A percentile compares a stretch with the other conserved stretches of the same genome.
phyloP scores from a whole-genome alignment of 2,113 vertebrate species.

The Shinisaurus crocodilurus region DNA sequence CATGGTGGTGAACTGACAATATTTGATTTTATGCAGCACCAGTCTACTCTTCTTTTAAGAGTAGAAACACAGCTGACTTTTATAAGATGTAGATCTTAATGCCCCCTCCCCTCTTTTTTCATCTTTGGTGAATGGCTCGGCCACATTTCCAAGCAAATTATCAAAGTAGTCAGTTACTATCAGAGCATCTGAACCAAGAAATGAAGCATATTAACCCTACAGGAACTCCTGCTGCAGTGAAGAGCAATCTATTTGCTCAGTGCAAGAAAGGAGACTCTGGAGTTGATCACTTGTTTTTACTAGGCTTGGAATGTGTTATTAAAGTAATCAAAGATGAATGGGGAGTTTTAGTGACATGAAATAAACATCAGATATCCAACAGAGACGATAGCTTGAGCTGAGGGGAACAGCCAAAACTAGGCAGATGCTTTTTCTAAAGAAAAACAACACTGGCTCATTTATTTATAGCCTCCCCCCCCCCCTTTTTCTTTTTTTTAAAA shows the following conservation, averaged over 20 bases:
- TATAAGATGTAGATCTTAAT: background rate
- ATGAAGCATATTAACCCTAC: conserved; percentile 23
- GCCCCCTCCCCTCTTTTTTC: background rate
- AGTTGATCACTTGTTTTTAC: conserved; percentile 7
- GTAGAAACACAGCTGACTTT: background rate
- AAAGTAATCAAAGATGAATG: conserved; percentile 11
- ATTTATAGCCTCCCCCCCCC: background rate
- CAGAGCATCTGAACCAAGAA: conserved; percentile 22
- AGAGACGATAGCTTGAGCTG: background rate
- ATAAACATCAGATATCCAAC: conserved; percentile 14
- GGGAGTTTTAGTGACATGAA: conserved; percentile 11
- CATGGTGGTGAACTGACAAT: too few species aligned
- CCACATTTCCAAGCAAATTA: background rate
- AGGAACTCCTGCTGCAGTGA: background rate
- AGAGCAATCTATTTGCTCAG: conserved; percentile 13
- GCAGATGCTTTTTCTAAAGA: background rate
- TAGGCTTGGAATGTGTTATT: background rate
- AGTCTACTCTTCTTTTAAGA: background rate
- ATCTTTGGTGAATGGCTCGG: background rate
- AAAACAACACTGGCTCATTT: background rate
- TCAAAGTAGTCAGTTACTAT: background rate
- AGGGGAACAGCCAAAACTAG: background rate
- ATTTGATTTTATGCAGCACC: background rate
- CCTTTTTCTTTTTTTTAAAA: too few species aligned
- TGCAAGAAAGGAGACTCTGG: background rate